These are phyloP conservation scores for Thera britannica DNA, from an alignment of 2,888 invertebrate genomes.

Conservation along the genomic window DNA sequence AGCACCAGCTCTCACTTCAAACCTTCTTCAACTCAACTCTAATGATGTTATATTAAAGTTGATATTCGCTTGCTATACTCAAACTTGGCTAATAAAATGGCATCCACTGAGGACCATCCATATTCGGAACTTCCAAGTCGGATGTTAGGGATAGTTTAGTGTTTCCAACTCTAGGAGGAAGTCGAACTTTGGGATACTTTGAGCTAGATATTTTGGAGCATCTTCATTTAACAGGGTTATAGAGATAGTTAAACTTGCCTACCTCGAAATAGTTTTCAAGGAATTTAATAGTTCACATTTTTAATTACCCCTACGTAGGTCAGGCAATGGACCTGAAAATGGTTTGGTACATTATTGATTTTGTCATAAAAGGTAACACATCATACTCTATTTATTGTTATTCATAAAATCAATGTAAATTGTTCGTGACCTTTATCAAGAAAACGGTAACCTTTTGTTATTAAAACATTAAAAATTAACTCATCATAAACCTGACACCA, in stretches of 20 bases:
- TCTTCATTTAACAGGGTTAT: neutral
- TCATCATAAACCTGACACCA: neutral
- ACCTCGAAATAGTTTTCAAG: too few relatives aligned
- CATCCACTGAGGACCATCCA: constrained; percentile 23
- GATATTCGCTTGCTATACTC: neutral
- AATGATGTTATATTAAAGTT: neutral
- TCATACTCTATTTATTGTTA: too few relatives aligned
- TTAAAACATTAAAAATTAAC: neutral
- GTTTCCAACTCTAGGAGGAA: constrained; percentile 15
- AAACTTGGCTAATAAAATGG: constrained; percentile 23
- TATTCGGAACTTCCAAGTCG: constrained; percentile 11
- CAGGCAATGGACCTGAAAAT: too few relatives aligned
- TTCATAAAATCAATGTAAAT: too few relatives aligned
- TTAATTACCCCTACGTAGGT: too few relatives aligned
- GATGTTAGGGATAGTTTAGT: constrained; percentile 18
- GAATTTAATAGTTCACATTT: too few relatives aligned
- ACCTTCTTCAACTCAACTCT: constrained; percentile 4
- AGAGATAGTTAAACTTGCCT: too few relatives aligned
- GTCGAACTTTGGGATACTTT: constrained; percentile 16
- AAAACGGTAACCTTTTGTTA: neutral
- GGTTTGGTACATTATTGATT: too few relatives aligned
- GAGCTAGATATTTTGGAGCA: constrained; percentile 2
- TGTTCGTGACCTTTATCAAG: too few relatives aligned
- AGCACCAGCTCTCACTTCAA: constrained; percentile 5
- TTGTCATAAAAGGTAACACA: too few relatives aligned